A percentile compares a stretch with the other conserved stretches of the same genome.
phyloP scores from a whole-genome alignment of 2,113 vertebrate genomes.

The Stomatorhinus ivindoensis region DNA sequence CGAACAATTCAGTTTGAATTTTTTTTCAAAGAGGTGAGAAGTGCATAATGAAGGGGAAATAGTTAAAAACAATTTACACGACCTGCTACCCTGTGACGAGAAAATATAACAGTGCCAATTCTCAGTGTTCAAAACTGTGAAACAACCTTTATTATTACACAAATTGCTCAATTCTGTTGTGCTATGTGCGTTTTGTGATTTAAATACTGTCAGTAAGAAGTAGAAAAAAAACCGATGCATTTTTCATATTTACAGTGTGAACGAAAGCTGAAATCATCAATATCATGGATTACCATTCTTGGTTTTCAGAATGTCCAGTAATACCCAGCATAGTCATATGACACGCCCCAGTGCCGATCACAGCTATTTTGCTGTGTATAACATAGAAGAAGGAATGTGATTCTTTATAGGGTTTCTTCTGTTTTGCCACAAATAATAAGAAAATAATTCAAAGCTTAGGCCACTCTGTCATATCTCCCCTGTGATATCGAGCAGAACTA shows the following conservation, averaged over 20 bases:
- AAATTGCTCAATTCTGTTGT: not conserved
- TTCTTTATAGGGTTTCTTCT: not conserved
- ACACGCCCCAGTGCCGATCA: not conserved
- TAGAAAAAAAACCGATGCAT: not conserved
- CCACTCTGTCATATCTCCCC: not conserved
- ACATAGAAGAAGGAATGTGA: not conserved
- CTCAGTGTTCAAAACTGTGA: not conserved
- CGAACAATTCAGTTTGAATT: not conserved
- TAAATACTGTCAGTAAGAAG: not conserved
- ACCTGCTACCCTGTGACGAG: not conserved
- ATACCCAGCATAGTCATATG: not conserved
- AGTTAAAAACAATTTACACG: not conserved
- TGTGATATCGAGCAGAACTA: not conserved
- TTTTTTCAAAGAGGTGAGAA: not conserved
- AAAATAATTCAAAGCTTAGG: not conserved
- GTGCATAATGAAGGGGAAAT: not conserved
- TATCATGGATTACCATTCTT: not conserved
- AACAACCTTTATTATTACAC: not conserved
- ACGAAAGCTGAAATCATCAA: not conserved
- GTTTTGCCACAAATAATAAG: not conserved
- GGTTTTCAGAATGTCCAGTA: not conserved
- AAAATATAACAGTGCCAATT: not conserved
- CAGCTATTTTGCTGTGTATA: not conserved
- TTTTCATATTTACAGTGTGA: not conserved
- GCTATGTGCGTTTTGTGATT: not conserved